Percentiles rank a stretch among this genome's conserved stretches.
phyloP scores from a whole-genome alignment of 2,888 invertebrate genomes.

The Periphyllus acericola region DNA sequence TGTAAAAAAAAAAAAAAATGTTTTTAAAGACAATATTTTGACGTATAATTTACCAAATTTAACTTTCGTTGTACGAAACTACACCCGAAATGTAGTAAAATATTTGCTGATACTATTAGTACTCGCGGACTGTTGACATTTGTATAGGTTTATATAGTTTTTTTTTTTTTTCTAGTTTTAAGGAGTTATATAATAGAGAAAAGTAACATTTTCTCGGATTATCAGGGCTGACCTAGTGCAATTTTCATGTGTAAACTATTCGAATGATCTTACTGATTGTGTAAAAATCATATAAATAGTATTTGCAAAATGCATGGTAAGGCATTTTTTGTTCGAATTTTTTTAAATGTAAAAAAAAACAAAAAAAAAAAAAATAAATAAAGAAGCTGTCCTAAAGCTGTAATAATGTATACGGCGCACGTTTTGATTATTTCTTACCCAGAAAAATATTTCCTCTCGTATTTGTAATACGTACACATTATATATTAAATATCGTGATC shows the following conservation, averaged over 20 bases:
- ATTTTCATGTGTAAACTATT: slow-evolving; percentile 31
- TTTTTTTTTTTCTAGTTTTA: slow-evolving; percentile 29
- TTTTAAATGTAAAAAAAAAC: slow-evolving; percentile 20
- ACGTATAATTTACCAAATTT: slow-evolving; percentile 14
- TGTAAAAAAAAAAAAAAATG: neutral
- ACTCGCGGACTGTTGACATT: slow-evolving; percentile 34
- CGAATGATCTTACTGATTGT: neutral
- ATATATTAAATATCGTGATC: too few species aligned
- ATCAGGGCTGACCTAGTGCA: slow-evolving; percentile 60
- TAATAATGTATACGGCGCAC: neutral
- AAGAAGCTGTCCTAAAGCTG: slow-evolving; percentile 17
- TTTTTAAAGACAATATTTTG: neutral
- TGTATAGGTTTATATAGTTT: slow-evolving; percentile 61
- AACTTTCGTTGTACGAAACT: neutral
- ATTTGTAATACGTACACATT: too few species aligned
- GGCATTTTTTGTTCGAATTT: slow-evolving; percentile 40
- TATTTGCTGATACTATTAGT: neutral
- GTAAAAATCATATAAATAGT: neutral
- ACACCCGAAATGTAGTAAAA: neutral
- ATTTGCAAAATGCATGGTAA: slow-evolving; percentile 27
- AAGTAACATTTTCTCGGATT: slow-evolving; percentile 42
- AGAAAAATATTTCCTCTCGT: too few species aligned
- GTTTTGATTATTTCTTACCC: neutral
- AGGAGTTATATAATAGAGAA: slow-evolving; percentile 12
- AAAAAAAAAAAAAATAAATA: slow-evolving; percentile 14